phyloP scores from a whole-genome alignment of 1,140 invertebrate species.

The Halictus rubicundus region DNA sequence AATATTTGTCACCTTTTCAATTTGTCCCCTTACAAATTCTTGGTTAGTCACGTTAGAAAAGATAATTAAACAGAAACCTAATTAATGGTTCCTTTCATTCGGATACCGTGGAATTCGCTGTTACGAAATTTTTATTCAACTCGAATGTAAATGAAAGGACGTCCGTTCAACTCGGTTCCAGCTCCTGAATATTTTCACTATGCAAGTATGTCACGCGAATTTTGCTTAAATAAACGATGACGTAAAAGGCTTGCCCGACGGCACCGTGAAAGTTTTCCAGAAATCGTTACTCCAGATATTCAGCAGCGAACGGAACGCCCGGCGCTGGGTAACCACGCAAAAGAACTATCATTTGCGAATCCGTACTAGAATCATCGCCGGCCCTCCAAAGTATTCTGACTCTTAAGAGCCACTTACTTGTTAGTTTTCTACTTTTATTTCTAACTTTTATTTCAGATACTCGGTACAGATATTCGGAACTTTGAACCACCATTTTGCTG shows the following conservation, averaged over 20 bases:
- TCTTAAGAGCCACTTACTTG: not conserved
- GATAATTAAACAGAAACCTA: not conserved
- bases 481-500: too few species aligned
- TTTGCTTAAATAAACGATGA: not conserved
- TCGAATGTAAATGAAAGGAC: not conserved
- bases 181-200: not conserved
- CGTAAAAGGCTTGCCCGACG: not conserved
- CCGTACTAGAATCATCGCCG: not conserved
- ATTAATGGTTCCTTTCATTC: not conserved
- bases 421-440: too few species aligned
- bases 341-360: constrained; percentile 1
- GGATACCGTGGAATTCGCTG: not conserved
- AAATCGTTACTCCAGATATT: not conserved
- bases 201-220: not conserved
- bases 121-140: not conserved
- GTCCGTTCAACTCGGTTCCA: not conserved
- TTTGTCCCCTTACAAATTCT: not conserved
- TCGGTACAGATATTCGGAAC: too few species aligned
- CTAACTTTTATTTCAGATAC: not conserved
- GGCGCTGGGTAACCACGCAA: not conserved
- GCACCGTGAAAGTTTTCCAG: not conserved
- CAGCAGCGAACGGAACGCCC: not conserved
- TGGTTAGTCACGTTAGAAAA: not conserved
- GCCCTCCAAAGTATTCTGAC: not conserved
- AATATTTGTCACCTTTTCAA: too few species aligned